Evolutionary conservation across 92 coral and sea anemone genomes (phyloP).

Genomic region (Phymanthus crucifer): DNA sequence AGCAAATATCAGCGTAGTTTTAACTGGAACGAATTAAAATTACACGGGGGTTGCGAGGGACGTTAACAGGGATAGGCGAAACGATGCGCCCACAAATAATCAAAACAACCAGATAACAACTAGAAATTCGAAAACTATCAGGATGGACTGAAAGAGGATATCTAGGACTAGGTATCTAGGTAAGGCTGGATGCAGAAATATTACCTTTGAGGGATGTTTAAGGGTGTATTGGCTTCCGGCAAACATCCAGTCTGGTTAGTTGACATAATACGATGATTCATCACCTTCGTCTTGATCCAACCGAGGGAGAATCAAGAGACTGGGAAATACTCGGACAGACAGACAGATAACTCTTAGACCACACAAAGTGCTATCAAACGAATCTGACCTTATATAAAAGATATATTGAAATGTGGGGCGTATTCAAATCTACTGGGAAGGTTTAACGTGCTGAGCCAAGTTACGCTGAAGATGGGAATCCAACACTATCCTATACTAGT

Average conservation of each 20-base stretch:
- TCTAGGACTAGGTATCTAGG: background rate
- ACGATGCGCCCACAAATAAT: background rate
- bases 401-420: too few species aligned
- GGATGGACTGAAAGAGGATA: background rate
- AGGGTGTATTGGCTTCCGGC: background rate
- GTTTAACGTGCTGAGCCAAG: too few species aligned
- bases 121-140: background rate
- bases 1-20: background rate
- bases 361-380: too few species aligned
- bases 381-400: too few species aligned
- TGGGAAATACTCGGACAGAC: background rate
- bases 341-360: background rate
- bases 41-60: background rate
- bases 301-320: background rate
- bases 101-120: background rate
- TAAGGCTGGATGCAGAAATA: background rate
- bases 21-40: background rate
- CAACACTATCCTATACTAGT: too few species aligned
- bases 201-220: background rate
- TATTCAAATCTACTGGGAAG: too few species aligned
- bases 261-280: constrained; percentile 6
- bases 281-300: background rate
- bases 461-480: too few species aligned
- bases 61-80: background rate
- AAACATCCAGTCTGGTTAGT: background rate